phyloP scores from a whole-genome alignment of 2,113 vertebrate genomes.

The Prochilodus magdalenae region DNA sequence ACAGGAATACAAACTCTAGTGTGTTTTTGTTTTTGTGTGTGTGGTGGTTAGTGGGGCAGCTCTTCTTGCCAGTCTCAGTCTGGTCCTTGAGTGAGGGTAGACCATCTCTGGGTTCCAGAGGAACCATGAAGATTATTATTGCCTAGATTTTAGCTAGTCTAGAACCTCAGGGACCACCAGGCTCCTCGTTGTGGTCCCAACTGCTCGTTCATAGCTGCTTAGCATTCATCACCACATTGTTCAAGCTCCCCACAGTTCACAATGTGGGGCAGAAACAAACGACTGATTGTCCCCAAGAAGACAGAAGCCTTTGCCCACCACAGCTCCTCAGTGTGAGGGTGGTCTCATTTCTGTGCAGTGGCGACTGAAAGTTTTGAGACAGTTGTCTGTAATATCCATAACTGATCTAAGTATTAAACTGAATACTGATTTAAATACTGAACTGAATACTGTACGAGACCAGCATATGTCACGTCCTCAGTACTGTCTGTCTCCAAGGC shows the following conservation, averaged over 20 bases:
- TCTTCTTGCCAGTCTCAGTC: background rate
- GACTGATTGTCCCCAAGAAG: constrained; percentile 39
- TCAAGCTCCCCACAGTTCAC: background rate
- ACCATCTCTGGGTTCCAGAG: background rate
- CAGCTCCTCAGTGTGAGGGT: background rate
- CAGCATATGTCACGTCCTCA: too few species aligned
- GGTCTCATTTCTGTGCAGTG: background rate
- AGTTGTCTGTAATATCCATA: too few species aligned
- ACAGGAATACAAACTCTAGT: background rate
- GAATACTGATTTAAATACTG: too few species aligned
- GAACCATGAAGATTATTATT: too few species aligned
- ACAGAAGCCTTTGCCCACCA: too few species aligned
- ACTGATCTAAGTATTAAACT: too few species aligned
- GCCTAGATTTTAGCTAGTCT: background rate
- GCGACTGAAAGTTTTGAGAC: too few species aligned
- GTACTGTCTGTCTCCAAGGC: too few species aligned
- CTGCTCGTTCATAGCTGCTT: background rate
- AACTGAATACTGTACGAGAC: too few species aligned
- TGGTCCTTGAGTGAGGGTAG: background rate
- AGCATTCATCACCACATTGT: constrained; percentile 16
- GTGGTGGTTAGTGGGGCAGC: background rate
- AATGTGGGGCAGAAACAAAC: constrained; percentile 38
- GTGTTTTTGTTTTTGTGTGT: background rate
- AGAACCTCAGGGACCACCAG: background rate
- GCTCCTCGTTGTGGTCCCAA: background rate